phyloP scores from a whole-genome alignment of 2,888 invertebrate genomes.

The Plusia festucae region DNA sequence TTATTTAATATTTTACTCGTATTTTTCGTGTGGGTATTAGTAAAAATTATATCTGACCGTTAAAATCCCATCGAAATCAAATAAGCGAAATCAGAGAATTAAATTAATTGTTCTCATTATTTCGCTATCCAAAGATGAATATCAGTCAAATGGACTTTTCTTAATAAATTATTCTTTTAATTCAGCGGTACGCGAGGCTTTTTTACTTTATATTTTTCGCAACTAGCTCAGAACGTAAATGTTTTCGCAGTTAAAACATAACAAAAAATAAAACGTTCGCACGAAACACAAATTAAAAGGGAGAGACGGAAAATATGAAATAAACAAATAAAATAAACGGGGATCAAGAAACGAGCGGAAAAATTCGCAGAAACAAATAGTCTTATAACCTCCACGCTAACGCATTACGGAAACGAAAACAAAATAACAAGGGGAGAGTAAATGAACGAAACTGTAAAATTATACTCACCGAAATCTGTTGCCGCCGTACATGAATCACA shows the following conservation, averaged over 20 bases:
- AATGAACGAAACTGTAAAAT: conserved; percentile 14
- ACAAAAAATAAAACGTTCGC: background rate
- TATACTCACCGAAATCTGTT: conserved; percentile 27
- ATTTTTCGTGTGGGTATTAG: background rate
- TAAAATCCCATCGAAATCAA: background rate
- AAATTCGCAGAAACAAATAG: background rate
- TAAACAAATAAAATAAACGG: background rate
- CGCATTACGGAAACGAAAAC: conserved; percentile 18
- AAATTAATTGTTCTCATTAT: background rate
- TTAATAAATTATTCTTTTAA: background rate
- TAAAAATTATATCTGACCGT: background rate
- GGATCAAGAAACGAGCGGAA: too few relatives aligned
- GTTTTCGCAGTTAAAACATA: background rate
- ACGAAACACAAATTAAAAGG: background rate
- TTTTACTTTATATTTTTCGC: background rate
- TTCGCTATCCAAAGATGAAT: background rate
- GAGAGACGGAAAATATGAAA: background rate
- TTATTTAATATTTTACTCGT: background rate
- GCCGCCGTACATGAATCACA: background rate
- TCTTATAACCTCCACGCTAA: conserved; percentile 12
- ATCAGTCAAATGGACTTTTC: background rate
- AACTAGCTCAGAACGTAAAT: background rate
- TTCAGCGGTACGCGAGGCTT: background rate
- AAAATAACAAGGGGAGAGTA: background rate
- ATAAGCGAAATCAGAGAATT: background rate